Evolutionary conservation across 2,113 vertebrate genomes (phyloP).

Genomic region (Menura novaehollandiae): DNA sequence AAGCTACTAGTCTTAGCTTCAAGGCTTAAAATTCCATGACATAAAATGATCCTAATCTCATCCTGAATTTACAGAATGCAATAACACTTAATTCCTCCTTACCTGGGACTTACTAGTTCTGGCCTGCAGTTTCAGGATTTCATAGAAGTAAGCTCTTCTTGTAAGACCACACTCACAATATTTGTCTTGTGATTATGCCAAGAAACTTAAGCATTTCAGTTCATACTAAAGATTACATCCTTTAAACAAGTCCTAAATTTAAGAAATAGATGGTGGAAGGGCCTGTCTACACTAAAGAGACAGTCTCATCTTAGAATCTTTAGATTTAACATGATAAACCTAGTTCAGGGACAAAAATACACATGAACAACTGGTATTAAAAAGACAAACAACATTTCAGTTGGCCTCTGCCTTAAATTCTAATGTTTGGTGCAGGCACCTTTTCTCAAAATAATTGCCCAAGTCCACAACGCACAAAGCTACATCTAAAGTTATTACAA

Average conservation of each 20-base stretch:
- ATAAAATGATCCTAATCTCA: not conserved
- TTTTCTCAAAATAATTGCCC: not conserved
- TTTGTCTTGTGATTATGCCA: not conserved
- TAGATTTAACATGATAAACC: not conserved
- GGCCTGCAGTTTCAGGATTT: not conserved
- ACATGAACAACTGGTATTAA: not conserved
- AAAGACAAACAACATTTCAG: not conserved
- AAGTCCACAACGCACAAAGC: not conserved
- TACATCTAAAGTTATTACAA: not conserved
- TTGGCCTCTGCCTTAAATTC: not conserved
- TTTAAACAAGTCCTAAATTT: not conserved
- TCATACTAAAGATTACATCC: not conserved
- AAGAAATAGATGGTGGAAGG: not conserved
- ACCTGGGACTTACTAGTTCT: not conserved
- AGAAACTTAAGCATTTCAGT: not conserved
- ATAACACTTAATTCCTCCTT: not conserved
- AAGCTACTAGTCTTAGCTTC: not conserved
- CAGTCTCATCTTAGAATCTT: not conserved
- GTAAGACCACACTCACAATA: not conserved
- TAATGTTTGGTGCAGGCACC: not conserved
- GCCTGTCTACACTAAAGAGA: not conserved
- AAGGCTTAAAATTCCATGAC: not conserved
- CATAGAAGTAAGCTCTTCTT: not conserved
- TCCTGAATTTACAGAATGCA: not conserved
- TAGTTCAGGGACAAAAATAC: not conserved